Conservation (phyloP, 2,113 vertebrate species). For the Australoheros scitulus region DNA sequence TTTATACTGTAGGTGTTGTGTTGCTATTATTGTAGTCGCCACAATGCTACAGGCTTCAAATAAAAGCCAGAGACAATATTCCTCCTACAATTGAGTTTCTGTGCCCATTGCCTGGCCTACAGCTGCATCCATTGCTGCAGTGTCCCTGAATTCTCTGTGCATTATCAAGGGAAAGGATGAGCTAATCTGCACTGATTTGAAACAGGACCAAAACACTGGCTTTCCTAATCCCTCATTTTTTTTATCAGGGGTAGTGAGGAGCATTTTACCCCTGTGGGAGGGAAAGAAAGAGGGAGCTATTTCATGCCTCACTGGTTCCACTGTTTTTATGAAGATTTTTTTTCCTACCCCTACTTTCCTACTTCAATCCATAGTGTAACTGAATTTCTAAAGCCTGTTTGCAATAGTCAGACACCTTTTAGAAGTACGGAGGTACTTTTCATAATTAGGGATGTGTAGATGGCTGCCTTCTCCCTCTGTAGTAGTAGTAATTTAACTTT, state of each 20-base stretch:
- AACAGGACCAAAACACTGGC: slow-evolving; percentile 75
- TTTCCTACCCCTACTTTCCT: slow-evolving; percentile 22
- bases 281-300: slow-evolving; percentile 74
- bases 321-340: slow-evolving; percentile 76
- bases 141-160: slow-evolving; percentile 65
- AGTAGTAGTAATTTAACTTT: slow-evolving; percentile 73
- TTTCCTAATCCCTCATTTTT: slow-evolving; percentile 77
- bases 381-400: slow-evolving; percentile 64
- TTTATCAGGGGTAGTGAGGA: slow-evolving; percentile 67
- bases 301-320: slow-evolving; percentile 76
- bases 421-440: slow-evolving; percentile 62
- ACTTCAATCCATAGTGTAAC: slow-evolving; percentile 63
- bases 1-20: slow-evolving; percentile 63
- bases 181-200: slow-evolving; percentile 82
- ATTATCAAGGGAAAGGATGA: slow-evolving; percentile 73
- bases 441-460: slow-evolving; percentile 69
- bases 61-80: slow-evolving; percentile 74
- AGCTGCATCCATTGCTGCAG: slow-evolving; percentile 61
- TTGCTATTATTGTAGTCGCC: slow-evolving; percentile 66
- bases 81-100: slow-evolving; percentile 62
- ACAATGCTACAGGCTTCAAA: slow-evolving; percentile 68
- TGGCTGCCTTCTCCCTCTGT: slow-evolving; percentile 54
- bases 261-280: slow-evolving; percentile 71
- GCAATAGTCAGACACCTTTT: slow-evolving; percentile 62
- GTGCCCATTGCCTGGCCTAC: slow-evolving; percentile 44